phyloP scores from a whole-genome alignment of 1,140 invertebrate species.

The Monomorium pharaonis region DNA sequence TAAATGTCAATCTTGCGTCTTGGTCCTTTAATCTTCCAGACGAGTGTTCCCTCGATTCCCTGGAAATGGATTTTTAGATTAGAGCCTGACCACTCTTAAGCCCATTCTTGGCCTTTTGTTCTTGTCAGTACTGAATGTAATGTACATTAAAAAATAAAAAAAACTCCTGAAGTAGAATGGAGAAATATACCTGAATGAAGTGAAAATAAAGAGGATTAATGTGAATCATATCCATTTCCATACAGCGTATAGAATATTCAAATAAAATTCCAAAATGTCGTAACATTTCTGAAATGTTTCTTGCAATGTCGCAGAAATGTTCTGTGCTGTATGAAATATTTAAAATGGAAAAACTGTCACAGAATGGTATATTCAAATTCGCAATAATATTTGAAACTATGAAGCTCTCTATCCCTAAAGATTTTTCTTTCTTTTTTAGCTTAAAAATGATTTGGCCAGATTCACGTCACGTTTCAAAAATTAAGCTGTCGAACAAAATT shows the following conservation, averaged over 20 bases:
- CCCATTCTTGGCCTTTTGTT: background rate
- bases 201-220: background rate
- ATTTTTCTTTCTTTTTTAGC: background rate
- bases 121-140: background rate
- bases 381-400: background rate
- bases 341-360: no score
- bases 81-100: background rate
- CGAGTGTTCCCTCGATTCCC: background rate
- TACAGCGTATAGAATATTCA: no score
- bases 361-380: background rate
- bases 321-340: no score
- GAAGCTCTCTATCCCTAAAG: background rate
- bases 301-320: no score
- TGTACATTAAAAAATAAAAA: background rate
- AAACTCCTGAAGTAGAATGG: background rate
- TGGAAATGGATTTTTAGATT: constrained; percentile 43
- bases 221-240: no score
- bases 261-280: no score
- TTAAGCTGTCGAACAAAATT: background rate
- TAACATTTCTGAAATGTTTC: no score
- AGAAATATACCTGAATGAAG: background rate
- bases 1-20: constrained; percentile 53
- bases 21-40: constrained; percentile 39
- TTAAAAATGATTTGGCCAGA: background rate
- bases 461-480: background rate